phyloP scores from a whole-genome alignment of 2,113 vertebrate genomes.

The Astur gentilis region DNA sequence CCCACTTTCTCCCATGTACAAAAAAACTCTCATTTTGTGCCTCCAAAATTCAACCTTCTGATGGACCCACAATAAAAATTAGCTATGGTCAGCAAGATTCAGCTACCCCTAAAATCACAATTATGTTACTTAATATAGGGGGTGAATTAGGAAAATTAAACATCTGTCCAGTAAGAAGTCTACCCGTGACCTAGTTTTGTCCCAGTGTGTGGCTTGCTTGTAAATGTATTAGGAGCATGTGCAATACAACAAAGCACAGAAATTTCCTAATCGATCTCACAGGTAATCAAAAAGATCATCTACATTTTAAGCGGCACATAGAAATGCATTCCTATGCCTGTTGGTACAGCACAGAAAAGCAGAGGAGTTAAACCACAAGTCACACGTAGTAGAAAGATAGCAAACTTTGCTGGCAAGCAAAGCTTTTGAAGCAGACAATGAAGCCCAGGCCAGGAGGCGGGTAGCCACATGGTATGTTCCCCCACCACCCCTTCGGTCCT shows the following conservation, averaged over 20 bases:
- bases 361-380: not conserved
- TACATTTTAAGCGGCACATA: not conserved
- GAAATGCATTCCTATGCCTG: fast-evolving
- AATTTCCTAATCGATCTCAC: not conserved
- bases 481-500: not conserved
- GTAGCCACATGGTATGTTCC: not conserved
- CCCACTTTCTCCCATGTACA: not conserved
- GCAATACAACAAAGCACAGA: not conserved
- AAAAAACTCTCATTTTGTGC: not conserved
- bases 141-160: slow-evolving; percentile 2
- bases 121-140: not conserved
- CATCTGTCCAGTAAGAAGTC: slow-evolving; percentile 34
- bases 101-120: not conserved
- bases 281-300: not conserved
- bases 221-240: not conserved
- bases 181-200: slow-evolving; percentile 46
- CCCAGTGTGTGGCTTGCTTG: slow-evolving; percentile 42
- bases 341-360: not conserved
- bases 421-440: not conserved
- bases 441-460: not conserved
- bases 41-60: slow-evolving; percentile 17
- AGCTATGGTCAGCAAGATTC: slow-evolving; percentile 1
- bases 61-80: not conserved
- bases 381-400: fast-evolving
- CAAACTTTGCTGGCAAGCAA: fast-evolving